Base-by-base conservation (phyloP, 2,888 invertebrate species). In the Eremobia ochroleuca region DNA sequence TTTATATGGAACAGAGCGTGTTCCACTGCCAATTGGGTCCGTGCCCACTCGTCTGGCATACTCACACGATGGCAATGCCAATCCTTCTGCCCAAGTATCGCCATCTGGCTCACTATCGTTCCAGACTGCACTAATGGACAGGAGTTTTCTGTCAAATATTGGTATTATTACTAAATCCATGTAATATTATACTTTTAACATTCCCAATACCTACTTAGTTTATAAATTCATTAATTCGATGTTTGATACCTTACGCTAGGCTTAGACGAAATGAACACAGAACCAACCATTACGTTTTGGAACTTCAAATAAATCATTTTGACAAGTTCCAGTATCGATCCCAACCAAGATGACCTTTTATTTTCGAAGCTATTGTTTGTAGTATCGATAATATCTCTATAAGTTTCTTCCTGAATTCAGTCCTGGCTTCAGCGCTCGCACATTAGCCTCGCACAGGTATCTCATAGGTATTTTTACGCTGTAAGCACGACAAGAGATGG, bases 31-130 rank as follows among this genome's bases (percentile, higher is more conserved):
- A 87, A 80, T 74, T 87, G 87, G 87, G 87, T 25, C 18, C 62
- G 59, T 87, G 87, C 87, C 87, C 79, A 71, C 65, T 70, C 73
- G 71, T 85, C 83, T 87, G 83, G 85, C 83, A 73, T 65, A 68
- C 68, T 37, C 37, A 66, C 59, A n/a, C 68, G 73, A 76, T 65
- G 69, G 72, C 28, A 82, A 74, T 73, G 85, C 82, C 82, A 83
- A 81, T 72, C 76, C 49, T 79, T 75, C 70, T 73, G 64, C 83
- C 82, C 73, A 79, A 85, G 52, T 77, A n/a, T 62, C 62, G n/a
- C 83, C 85, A 83, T 68, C 77, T 87, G 81, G 79, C 65, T 58
- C n/a, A 25, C 25, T 71, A 55, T 70, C 66, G 58, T 64, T 64
- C n/a, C 55, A 65, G 46, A 37, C 65, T 40, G 18, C n/a, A 21